Conservation (phyloP, 2,888 invertebrate genomes). For the Boloria selene region DNA sequence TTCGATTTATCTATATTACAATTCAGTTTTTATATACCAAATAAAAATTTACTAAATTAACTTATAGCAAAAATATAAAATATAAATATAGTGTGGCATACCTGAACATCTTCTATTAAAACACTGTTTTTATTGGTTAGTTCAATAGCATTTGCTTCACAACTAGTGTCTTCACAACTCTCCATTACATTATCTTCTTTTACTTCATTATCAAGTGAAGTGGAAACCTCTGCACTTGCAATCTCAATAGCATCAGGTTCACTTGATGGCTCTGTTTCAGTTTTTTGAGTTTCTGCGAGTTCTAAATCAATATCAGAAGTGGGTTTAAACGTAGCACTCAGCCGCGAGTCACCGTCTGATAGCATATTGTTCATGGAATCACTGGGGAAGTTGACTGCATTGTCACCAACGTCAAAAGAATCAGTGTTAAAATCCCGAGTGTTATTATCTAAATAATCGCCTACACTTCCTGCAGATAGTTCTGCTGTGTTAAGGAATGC, state of each 20-base stretch:
- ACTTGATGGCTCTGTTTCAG: constrained; percentile 42
- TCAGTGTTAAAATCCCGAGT: constrained; percentile 64
- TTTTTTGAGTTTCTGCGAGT: constrained; percentile 51
- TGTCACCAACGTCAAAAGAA: constrained; percentile 74
- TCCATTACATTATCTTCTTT: constrained; percentile 19
- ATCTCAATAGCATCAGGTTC: constrained; percentile 47
- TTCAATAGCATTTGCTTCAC: constrained; percentile 24
- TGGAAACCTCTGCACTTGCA: constrained; percentile 46
- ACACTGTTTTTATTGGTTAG: constrained; percentile 19
- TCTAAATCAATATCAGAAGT: constrained; percentile 65
- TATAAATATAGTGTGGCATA: constrained; percentile 9
- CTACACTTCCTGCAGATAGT: constrained; percentile 73
- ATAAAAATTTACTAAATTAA: constrained; percentile 10
- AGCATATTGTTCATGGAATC: constrained; percentile 68
- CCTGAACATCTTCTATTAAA: constrained; percentile 22
- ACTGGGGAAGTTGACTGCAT: constrained; percentile 71
- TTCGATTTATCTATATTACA: constrained; percentile 28
- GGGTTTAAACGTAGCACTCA: constrained; percentile 55
- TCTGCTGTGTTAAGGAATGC: constrained; percentile 76
- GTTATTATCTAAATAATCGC: constrained; percentile 73
- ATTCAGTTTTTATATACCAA: constrained; percentile 23
- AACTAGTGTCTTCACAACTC: constrained; percentile 39
- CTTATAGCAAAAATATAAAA: constrained; percentile 7
- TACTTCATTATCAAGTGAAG: constrained; percentile 27
- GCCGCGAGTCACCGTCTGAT: constrained; percentile 69